Conservation (phyloP, 2,888 invertebrate species). For the Thymelicus acteon region DNA sequence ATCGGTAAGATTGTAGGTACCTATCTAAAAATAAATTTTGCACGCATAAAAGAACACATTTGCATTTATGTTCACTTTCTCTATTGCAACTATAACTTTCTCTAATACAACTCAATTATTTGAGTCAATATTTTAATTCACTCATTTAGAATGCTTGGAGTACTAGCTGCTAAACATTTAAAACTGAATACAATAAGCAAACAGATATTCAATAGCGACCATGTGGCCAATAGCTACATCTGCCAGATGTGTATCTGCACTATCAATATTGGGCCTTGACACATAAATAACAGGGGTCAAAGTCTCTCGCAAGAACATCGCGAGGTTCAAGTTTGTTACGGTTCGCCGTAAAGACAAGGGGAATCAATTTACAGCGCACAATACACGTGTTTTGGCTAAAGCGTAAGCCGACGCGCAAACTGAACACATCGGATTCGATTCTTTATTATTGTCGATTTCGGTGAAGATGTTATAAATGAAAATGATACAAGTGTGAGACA, state of each 20-base stretch:
- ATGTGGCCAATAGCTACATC: slow-evolving; percentile 1
- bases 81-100: too few relatives aligned
- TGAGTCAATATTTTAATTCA: too few relatives aligned
- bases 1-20: too few relatives aligned
- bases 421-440: neutral
- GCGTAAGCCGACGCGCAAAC: slow-evolving; percentile 39
- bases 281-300: slow-evolving; percentile 9
- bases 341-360: slow-evolving; percentile 8
- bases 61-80: too few relatives aligned
- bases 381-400: slow-evolving; percentile 38
- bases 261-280: slow-evolving; percentile 7
- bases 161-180: neutral
- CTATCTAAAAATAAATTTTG: too few relatives aligned
- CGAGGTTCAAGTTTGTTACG: slow-evolving; percentile 18
- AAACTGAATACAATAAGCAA: neutral
- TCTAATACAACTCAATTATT: too few relatives aligned
- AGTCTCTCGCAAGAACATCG: neutral
- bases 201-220: neutral
- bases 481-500: neutral
- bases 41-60: too few relatives aligned
- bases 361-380: slow-evolving; percentile 38
- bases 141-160: too few relatives aligned
- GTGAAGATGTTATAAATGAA: neutral
- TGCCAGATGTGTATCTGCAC: neutral
- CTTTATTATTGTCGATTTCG: neutral